Base-by-base conservation (phyloP, 2,888 invertebrate species). In the Drosophila suboccidentalis region DNA sequence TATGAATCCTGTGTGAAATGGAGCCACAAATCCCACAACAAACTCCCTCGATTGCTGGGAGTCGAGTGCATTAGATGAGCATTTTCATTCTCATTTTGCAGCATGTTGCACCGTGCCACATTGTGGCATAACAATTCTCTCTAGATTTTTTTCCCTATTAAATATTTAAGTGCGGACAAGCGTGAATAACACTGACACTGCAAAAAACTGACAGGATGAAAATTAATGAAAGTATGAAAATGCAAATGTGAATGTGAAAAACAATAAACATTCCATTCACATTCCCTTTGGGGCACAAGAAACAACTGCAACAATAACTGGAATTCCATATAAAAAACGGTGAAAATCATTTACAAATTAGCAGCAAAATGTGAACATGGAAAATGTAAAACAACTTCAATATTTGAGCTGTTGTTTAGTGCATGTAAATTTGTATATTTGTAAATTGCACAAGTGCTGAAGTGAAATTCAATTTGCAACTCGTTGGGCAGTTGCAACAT, bases 291-390 rank as follows among this genome's bases (percentile, higher is more conserved):
- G 58, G 58, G 47, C 26, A 39, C 17, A 15, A 36, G 38, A 47
- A 61, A 62, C 38, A 68, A 50, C 17, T 34, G 6, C 15, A 44
- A 36, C 13, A 34, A 13, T 19, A 19, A 19, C 19, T 19, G 19
- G 3, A 15, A 19, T 19, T 32, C 2, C 34, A 41, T 15, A 34
- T 26, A 61, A 59, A 19, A 43, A 59, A 29, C 53, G 59, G 72
- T 64, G 60, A 65, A 71, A 79, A 88, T 78, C 73, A 76, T 83
- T 87, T 88, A 78, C 72, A 83, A 87, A 80, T 85, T 89, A 84
- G 77, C 82, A 61, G 61, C 67, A 65, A 72, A 71, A 63, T 64
- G 61, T 67, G 80, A 59, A 80, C 57, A 62, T 26, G 36, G 22
- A 34, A 63, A 36, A 36, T 51, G 44, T 2, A 44, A 15, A 49